Conservation (phyloP, 2,113 vertebrate genomes). For the Cinclus mexicanus region DNA sequence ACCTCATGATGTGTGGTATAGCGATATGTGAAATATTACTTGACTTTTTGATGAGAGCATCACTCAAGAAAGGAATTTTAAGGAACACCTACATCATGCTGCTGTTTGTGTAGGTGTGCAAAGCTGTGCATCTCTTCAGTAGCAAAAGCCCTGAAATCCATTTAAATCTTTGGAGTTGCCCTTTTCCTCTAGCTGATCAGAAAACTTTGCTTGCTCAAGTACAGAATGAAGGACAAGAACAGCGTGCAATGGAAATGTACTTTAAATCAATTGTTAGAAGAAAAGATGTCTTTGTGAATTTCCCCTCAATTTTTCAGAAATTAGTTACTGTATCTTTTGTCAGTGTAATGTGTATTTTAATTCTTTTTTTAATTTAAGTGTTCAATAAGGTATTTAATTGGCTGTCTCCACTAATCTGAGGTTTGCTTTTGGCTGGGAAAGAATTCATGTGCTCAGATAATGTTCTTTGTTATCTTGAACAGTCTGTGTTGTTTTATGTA, state of each 20-base stretch:
- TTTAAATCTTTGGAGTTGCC: background rate
- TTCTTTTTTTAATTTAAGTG: too few species aligned
- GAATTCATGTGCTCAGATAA: background rate
- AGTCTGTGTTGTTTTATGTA: background rate
- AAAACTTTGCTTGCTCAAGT: background rate
- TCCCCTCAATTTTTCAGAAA: background rate
- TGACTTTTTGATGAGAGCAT: background rate
- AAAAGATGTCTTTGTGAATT: background rate
- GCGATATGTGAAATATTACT: background rate
- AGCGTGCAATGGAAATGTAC: fast-evolving
- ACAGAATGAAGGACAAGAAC: background rate
- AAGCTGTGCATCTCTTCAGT: background rate
- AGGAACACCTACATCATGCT: fast-evolving
- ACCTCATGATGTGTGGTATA: too few species aligned
- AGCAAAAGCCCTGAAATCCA: background rate
- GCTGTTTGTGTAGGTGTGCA: fast-evolving
- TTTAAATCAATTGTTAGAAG: background rate
- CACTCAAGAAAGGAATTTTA: background rate
- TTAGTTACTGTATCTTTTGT: background rate
- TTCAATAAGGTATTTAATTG: background rate
- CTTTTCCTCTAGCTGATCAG: background rate
- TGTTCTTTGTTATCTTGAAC: fast-evolving
- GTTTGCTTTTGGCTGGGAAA: background rate
- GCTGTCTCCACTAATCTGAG: background rate
- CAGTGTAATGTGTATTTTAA: background rate